Conservation (phyloP, 2,797 vertebrate species). For the Crypturellus tataupa region DNA sequence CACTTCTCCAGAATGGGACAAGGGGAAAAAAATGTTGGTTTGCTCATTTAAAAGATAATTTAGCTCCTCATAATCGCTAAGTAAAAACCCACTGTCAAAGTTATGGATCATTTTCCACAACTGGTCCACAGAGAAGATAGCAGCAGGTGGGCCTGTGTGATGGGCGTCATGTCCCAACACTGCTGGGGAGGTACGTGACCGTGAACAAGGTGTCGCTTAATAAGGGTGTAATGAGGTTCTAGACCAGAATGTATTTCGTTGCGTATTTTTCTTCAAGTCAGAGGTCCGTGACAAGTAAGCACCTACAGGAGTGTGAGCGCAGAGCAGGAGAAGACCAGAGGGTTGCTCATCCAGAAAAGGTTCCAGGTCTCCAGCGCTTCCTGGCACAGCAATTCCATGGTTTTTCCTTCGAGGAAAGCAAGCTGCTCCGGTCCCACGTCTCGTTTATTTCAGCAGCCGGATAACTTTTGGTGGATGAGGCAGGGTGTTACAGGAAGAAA, state of each 20-base stretch:
- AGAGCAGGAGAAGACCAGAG: background rate
- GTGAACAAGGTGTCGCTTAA: background rate
- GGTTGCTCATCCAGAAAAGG: background rate
- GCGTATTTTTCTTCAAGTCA: background rate
- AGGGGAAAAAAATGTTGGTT: background rate
- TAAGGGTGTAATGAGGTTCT: background rate
- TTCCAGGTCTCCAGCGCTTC: background rate
- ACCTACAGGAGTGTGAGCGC: background rate
- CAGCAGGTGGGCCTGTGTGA: background rate
- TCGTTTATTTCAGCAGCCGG: constrained; percentile 10
- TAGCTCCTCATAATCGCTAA: background rate
- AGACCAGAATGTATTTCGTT: too few species aligned
- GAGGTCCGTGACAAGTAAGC: background rate
- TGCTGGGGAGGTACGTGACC: background rate
- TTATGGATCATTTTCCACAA: background rate
- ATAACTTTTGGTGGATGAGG: background rate
- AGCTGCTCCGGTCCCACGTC: background rate
- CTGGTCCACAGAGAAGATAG: background rate
- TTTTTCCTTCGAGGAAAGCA: background rate
- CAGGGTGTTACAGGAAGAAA: background rate
- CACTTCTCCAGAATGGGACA: background rate
- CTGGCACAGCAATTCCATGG: background rate
- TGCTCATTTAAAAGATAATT: background rate
- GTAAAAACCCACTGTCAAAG: background rate
- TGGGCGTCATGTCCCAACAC: background rate